Conservation (phyloP, 35 echinoderm and acorn worm genomes). For the Chiridota heheva region DNA sequence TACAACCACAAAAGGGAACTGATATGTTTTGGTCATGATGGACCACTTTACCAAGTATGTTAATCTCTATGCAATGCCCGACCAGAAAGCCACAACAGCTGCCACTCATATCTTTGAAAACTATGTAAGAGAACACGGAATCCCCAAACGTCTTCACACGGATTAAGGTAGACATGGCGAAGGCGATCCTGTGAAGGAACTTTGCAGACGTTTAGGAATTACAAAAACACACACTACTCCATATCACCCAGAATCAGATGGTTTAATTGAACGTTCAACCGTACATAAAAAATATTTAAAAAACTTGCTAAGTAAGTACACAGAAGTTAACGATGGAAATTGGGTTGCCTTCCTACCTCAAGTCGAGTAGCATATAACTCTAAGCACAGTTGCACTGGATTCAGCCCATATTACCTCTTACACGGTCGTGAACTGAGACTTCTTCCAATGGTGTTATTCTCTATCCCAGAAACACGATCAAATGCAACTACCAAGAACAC, state of each 20-base stretch:
- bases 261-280: conserved; percentile 11
- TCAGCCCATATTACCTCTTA: background rate
- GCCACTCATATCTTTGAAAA: conserved; percentile 7
- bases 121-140: background rate
- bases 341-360: background rate
- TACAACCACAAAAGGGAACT: background rate
- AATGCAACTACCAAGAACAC: background rate
- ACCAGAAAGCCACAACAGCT: background rate
- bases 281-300: conserved; percentile 4
- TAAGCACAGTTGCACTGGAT: conserved; percentile 7
- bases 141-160: background rate
- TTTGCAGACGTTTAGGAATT: background rate
- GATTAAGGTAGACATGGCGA: background rate
- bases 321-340: background rate
- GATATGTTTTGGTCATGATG: background rate
- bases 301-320: background rate
- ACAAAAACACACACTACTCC: conserved; percentile 15
- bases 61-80: background rate
- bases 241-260: conserved; percentile 23
- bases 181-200: background rate
- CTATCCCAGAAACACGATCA: background rate
- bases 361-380: background rate
- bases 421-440: conserved; percentile 2
- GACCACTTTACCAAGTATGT: background rate
- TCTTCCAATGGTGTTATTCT: background rate